phyloP scores from a whole-genome alignment of 2,888 invertebrate species.

The Nycteola revayana region DNA sequence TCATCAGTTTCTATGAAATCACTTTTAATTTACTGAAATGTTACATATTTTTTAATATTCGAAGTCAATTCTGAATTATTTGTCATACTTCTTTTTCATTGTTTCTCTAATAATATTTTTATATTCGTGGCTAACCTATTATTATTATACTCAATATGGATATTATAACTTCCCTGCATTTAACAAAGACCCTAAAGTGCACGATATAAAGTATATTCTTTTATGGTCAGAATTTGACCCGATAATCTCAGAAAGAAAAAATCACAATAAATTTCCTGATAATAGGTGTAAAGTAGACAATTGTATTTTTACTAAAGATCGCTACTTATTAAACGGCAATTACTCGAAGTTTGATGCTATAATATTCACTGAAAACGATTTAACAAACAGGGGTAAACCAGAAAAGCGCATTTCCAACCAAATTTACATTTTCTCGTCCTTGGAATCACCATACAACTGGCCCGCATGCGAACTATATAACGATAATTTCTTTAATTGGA shows the following conservation, averaged over 20 bases:
- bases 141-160: too few species aligned
- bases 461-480: conserved; percentile 50
- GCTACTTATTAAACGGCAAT: conserved; percentile 29
- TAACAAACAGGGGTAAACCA: conserved; percentile 30
- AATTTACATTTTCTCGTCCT: conserved; percentile 47
- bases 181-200: too few species aligned
- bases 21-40: too few species aligned
- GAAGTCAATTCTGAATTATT: background rate
- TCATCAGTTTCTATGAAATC: too few species aligned
- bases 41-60: too few species aligned
- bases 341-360: conserved; percentile 44
- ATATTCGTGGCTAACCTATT: background rate
- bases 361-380: conserved; percentile 36
- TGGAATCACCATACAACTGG: conserved; percentile 40
- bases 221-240: conserved; percentile 31
- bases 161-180: too few species aligned
- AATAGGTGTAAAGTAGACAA: conserved; percentile 37
- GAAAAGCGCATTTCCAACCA: conserved; percentile 30
- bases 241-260: conserved; percentile 2
- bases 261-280: conserved; percentile 7
- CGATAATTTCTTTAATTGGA: conserved; percentile 59
- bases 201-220: conserved; percentile 32
- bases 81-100: background rate
- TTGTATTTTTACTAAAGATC: conserved; percentile 43
- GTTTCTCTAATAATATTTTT: background rate